A percentile compares a stretch with the other conserved stretches of the same genome.
phyloP scores from a whole-genome alignment of 2,797 vertebrate species.

The Rhadinocentrus ornatus region DNA sequence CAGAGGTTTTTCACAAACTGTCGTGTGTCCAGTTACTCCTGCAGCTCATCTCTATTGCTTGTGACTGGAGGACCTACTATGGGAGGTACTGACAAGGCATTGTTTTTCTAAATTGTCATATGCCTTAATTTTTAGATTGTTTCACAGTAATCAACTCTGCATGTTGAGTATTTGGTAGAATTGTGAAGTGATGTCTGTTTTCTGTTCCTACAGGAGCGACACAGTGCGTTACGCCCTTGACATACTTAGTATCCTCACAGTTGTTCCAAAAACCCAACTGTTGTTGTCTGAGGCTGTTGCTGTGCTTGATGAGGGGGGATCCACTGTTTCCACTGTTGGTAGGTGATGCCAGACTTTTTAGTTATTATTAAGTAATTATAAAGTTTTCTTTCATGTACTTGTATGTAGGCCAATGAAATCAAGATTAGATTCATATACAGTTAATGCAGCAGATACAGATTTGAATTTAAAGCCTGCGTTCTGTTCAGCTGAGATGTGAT shows the following conservation, averaged over 20 bases:
- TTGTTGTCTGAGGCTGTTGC: slow-evolving; percentile 93
- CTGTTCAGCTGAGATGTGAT: slow-evolving; percentile 24
- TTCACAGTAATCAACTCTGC: not conserved
- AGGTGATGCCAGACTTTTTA: slow-evolving; percentile 57
- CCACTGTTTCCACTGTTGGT: slow-evolving; percentile 95
- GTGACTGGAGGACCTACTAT: slow-evolving; percentile 99
- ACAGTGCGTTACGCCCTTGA: slow-evolving; percentile 97
- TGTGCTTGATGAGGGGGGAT: slow-evolving; percentile 93
- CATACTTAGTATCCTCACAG: slow-evolving; percentile 96
- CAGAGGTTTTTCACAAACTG: slow-evolving; percentile 96
- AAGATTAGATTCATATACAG: slow-evolving; percentile 1
- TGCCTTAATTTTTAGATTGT: not conserved
- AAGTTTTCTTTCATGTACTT: not conserved
- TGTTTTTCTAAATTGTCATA: not conserved
- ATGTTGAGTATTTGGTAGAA: slow-evolving; percentile 2
- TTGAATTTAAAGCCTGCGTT: slow-evolving; percentile 22
- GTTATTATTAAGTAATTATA: not conserved
- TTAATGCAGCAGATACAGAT: slow-evolving; percentile 15
- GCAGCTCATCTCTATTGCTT: slow-evolving; percentile 97
- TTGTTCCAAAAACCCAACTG: slow-evolving; percentile 97
- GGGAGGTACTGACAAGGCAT: slow-evolving; percentile 86
- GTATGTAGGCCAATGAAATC: slow-evolving; percentile 15
- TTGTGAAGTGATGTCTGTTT: not conserved
- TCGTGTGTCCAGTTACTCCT: slow-evolving; percentile 97
- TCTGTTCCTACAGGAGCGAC: slow-evolving; percentile 87